Conservation (phyloP, 2,113 vertebrate species). For the Sakesphorus luctuosus region DNA sequence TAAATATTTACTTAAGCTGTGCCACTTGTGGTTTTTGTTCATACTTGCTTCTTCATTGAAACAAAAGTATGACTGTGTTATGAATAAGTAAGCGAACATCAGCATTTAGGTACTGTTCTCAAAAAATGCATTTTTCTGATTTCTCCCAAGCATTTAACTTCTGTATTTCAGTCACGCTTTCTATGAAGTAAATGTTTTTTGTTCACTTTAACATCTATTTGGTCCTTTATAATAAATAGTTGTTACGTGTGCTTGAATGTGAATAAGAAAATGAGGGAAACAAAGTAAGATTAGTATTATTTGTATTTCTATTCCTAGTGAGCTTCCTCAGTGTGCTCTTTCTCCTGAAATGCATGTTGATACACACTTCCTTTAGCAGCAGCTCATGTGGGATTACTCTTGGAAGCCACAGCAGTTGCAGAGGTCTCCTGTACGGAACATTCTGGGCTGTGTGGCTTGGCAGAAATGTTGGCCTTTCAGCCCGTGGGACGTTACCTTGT, state of each 20-base stretch:
- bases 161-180: neutral
- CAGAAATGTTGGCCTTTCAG: neutral
- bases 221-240: neutral
- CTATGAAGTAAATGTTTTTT: neutral
- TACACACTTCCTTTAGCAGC: neutral
- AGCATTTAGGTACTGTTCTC: neutral
- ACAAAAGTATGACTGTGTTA: neutral
- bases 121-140: neutral
- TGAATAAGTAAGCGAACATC: neutral
- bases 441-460: neutral
- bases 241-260: neutral
- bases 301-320: neutral
- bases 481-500: neutral
- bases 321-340: neutral
- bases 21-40: neutral
- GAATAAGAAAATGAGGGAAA: neutral
- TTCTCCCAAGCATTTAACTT: neutral
- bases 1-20: conserved; percentile 1
- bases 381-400: neutral
- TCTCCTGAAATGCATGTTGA: neutral
- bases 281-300: neutral
- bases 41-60: neutral
- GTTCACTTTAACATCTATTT: neutral
- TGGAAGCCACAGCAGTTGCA: neutral
- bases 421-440: neutral